Evolutionary conservation across 1,140 invertebrate species (phyloP), one percentile per base, ranked within the genome.

Genomic region (Diachasmimorpha longicaudata): DNA sequence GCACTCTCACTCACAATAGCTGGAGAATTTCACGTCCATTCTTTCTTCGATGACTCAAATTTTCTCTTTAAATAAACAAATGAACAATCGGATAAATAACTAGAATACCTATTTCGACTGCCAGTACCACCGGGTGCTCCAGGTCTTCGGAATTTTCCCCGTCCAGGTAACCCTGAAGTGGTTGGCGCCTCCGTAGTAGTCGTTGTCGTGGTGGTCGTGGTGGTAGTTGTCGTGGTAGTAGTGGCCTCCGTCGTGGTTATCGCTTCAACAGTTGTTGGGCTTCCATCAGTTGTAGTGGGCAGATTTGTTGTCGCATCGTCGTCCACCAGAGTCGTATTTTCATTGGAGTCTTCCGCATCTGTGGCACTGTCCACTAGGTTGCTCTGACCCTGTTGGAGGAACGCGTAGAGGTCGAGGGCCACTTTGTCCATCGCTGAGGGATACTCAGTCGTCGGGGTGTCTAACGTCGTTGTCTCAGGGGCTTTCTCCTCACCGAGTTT

Each of bases 331-430:
- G 90, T 89, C 23, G 86, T 83, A 55, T 85, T 83, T 19, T 87
- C 87, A 0, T 79, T 82, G 0, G 81, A 83, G 39, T 82, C 80
- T 11, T 84, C 80, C 25, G 78, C 69, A 44, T 88, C 84, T 36
- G 79, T 82, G 4, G 80, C 85, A 5, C 81, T 76, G 16, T 88
- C 88, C 44, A 93, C 92, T 25, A 94, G 86, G 80, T 94, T 94
- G 79, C 92, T 94, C 52, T 93, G 93, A n/a, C 93, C 93, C 80
- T 92, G 91, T 48, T 89, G 89, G 13, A 94, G 87, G 79, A 94
- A 93, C 0, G 94, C 94, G 78, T 95, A 96, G 16, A 96, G 85
- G 81, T 96, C 94, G 14, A 95, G 87, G 13, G 94, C 94, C 0
- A 94, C 94, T 87, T 95, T 95, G 80, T 95, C 93, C 93, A 95